Base-by-base conservation (phyloP, 2,888 invertebrate species). In the Bhutanitis thaidina region DNA sequence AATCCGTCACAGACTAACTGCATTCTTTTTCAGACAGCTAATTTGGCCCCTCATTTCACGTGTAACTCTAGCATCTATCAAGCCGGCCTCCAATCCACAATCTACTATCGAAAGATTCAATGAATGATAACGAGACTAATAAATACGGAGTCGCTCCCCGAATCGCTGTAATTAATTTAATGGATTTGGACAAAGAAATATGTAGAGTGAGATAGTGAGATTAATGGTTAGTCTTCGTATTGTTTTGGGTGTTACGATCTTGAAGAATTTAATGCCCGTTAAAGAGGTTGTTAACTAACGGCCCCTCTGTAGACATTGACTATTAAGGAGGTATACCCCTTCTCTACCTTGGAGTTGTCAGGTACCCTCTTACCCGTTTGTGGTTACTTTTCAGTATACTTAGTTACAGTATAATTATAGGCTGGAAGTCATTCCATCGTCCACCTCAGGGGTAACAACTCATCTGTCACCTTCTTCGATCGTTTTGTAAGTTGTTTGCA, bases 171-270 rank as follows among this genome's bases (percentile, higher is more conserved):
- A 88, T 89, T 87, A 88, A 88, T 87, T 86, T 87, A 88, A 87
- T 88, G 88, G 84, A 86, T 87, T 87, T 84, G 85, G 84, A 88
- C 87, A 87, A 87, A 86, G 87, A 88, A 88, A 85, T 88, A 84
- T 87, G 84, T 86, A 81, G 80, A 80, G 74, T 74, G 79, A 86
- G 85, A 87, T 88, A 88, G 86, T 84, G 74, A 81, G 83, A 87
- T 84, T 82, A 79, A 86, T 83, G 74, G 34, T 12, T 70, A 65
- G 67, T 63, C 67, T 69, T 65, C 64, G 68, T 68, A 76, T 76
- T 81, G 80, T 80, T 84, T 76, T 74, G 77, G 74, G 73, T 75
- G 77, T 77, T 80, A 78, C 12, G 70, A 59, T 58, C 53, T 56
- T 57, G 46, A 12, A 53, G 39, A 53, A 53, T 46, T 45, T 53